Conservation (phyloP, 2,113 vertebrate genomes). For the Heterocephalus glaber region DNA sequence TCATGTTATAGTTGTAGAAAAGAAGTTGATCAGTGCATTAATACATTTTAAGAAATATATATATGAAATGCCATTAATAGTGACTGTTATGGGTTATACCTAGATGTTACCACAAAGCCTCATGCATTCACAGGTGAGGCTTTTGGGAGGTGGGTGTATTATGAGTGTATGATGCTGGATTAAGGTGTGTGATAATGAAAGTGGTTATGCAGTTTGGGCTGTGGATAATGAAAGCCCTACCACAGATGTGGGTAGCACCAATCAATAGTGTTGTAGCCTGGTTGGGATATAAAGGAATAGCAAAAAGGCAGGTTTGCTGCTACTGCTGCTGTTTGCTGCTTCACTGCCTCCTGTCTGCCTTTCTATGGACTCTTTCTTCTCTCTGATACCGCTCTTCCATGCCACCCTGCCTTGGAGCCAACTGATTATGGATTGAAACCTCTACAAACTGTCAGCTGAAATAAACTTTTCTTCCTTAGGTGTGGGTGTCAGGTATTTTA, state of each 20-base stretch:
- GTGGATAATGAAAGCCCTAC: neutral
- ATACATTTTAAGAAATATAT: neutral
- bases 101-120: neutral
- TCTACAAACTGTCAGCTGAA: neutral
- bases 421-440: neutral
- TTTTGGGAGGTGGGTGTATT: neutral
- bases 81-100: neutral
- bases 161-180: neutral
- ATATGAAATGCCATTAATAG: neutral
- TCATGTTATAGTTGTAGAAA: neutral
- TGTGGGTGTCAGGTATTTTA: neutral
- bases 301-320: neutral
- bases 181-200: neutral
- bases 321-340: neutral
- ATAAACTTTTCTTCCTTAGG: neutral
- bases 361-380: neutral
- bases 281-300: neutral
- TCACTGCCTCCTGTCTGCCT: neutral
- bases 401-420: neutral
- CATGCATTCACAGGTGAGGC: neutral
- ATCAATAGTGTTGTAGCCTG: neutral
- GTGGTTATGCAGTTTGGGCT: neutral
- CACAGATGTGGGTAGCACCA: neutral
- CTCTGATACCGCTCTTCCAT: neutral
- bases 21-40: neutral